phyloP scores from a whole-genome alignment of 53 echinoderm and acorn worm genomes.

The Echinarachnius parma region DNA sequence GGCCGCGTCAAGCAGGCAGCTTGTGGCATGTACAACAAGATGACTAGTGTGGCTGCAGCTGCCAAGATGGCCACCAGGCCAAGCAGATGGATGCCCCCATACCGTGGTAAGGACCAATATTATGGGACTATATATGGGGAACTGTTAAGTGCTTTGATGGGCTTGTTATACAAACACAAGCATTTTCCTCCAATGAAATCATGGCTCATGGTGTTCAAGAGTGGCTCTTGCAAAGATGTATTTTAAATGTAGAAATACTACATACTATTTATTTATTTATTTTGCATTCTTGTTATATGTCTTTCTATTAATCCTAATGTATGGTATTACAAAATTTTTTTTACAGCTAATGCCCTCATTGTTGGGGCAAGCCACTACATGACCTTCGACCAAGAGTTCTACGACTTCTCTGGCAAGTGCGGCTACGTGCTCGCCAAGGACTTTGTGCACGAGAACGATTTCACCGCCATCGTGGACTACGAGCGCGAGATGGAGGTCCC shows the following conservation, averaged over 20 bases:
- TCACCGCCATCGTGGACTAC: constrained; percentile 85
- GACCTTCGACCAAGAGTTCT: constrained; percentile 87
- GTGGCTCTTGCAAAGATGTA: too few species aligned
- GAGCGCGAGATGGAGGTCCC: constrained; percentile 41
- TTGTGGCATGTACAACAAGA: constrained; percentile 2
- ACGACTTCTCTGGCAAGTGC: constrained; percentile 83
- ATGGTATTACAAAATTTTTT: too few species aligned
- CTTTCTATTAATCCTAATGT: too few species aligned
- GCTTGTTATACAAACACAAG: too few species aligned
- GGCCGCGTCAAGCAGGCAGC: constrained; percentile 22
- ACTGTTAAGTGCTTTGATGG: too few species aligned
- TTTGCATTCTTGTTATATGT: too few species aligned
- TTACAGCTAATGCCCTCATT: constrained; percentile 67
- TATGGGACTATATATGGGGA: too few species aligned
- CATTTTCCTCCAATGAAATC: too few species aligned
- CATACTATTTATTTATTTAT: too few species aligned
- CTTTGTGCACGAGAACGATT: constrained; percentile 81
- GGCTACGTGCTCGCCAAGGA: constrained; percentile 91
- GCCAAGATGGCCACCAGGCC: constrained; percentile 39
- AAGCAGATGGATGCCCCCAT: constrained; percentile 64
- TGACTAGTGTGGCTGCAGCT: background rate
- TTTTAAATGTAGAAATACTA: too few species aligned
- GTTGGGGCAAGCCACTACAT: constrained; percentile 77
- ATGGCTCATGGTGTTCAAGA: too few species aligned
- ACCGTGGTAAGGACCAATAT: constrained; percentile 61